Evolutionary conservation across 2,113 vertebrate species (phyloP).

Genomic region (Poeciliopsis occidentalis): DNA sequence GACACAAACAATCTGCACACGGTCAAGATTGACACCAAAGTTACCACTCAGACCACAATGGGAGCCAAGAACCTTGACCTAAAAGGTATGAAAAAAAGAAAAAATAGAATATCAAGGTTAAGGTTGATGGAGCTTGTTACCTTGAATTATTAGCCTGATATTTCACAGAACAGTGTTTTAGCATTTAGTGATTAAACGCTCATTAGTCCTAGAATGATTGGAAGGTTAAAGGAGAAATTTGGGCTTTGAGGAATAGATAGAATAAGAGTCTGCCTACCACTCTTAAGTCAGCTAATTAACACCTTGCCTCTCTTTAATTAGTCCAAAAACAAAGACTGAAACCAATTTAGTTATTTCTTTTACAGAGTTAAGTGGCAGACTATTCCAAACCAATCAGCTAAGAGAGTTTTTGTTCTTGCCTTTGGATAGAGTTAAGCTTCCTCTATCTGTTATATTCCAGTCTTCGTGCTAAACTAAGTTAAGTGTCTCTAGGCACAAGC

Average conservation of each 20-base stretch:
- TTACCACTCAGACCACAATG: constrained; percentile 96
- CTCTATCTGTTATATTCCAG: constrained; percentile 6
- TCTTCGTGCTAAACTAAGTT: constrained; percentile 22
- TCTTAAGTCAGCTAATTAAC: background rate
- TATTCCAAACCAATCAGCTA: background rate
- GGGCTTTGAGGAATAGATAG: background rate
- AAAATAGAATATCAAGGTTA: background rate
- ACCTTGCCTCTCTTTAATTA: background rate
- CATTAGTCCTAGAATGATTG: constrained; percentile 4
- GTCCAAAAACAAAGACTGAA: background rate
- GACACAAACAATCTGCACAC: constrained; percentile 98
- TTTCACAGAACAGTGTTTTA: background rate
- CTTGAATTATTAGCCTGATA: background rate
- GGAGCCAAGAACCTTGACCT: constrained; percentile 97
- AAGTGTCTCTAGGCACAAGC: background rate
- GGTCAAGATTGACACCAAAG: constrained; percentile 98
- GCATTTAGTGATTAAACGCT: background rate
- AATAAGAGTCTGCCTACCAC: background rate
- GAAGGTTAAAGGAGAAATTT: background rate
- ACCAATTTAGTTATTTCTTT: constrained; percentile 6
- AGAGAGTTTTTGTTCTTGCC: constrained; percentile 6
- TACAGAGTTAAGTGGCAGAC: background rate
- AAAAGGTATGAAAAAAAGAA: constrained; percentile 84
- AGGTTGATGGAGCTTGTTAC: background rate
- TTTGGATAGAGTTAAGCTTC: background rate